These are phyloP conservation scores for Caenorhabditis macrosperma DNA, from an alignment of 2,888 invertebrate genomes.

Conservation along the genomic window DNA sequence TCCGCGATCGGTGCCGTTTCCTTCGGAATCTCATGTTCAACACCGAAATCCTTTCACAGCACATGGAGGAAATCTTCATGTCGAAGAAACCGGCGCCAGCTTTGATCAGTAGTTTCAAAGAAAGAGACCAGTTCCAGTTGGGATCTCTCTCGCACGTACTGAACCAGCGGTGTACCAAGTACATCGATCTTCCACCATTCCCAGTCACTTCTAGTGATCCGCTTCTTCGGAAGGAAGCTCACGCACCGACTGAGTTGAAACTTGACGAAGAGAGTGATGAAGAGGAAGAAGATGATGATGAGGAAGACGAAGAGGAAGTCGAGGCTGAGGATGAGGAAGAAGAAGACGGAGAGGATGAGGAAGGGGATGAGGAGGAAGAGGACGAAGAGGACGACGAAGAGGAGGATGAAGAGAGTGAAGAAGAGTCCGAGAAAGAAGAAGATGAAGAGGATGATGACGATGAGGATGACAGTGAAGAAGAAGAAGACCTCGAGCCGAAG, in stretches of 20 bases:
- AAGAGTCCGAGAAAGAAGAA: slow-evolving; percentile 53
- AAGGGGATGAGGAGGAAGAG: slow-evolving; percentile 40
- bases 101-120: slow-evolving; percentile 86
- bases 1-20: slow-evolving; percentile 91
- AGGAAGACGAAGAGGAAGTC: slow-evolving; percentile 68
- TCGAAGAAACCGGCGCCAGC: slow-evolving; percentile 95
- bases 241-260: slow-evolving; percentile 59
- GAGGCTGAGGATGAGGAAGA: slow-evolving; percentile 60
- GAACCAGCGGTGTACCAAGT: slow-evolving; percentile 89
- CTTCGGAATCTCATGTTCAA: slow-evolving; percentile 88
- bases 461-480: slow-evolving; percentile 51
- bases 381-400: slow-evolving; percentile 58
- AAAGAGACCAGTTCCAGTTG: slow-evolving; percentile 90
- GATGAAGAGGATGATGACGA: slow-evolving; percentile 70
- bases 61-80: slow-evolving; percentile 89
- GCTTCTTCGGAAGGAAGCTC: slow-evolving; percentile 56
- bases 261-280: slow-evolving; percentile 67
- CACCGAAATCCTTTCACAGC: slow-evolving; percentile 80
- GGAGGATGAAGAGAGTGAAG: slow-evolving; percentile 57
- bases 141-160: slow-evolving; percentile 96
- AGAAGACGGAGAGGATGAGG: slow-evolving; percentile 46
- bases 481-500: slow-evolving; percentile 43
- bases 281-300: slow-evolving; percentile 72
- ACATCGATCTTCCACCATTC: slow-evolving; percentile 90
- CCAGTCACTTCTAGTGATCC: slow-evolving; percentile 83